Conservation (phyloP, 2,113 vertebrate species). For the Mobula birostris region DNA sequence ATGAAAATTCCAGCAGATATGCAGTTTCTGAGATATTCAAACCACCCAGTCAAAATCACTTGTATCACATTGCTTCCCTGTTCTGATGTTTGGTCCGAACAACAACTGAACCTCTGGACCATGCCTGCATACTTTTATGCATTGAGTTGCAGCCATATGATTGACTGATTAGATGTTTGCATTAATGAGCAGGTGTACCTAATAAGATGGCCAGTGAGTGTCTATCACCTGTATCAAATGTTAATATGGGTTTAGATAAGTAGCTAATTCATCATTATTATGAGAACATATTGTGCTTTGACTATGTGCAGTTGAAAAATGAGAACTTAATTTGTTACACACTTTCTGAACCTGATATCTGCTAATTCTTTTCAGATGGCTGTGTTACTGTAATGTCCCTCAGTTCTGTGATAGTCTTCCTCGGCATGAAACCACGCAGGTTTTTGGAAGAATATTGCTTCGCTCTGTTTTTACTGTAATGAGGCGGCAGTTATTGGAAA, state of each 20-base stretch:
- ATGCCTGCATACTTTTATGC: too few relatives aligned
- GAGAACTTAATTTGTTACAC: not conserved
- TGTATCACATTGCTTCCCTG: too few relatives aligned
- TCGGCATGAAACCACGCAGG: conserved; percentile 90
- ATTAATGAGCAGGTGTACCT: too few relatives aligned
- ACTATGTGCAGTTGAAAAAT: not conserved
- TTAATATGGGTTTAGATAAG: not conserved
- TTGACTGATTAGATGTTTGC: too few relatives aligned
- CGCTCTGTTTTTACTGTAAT: conserved; percentile 93
- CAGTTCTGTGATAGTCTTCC: conserved; percentile 98
- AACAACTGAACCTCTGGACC: too few relatives aligned
- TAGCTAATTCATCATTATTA: not conserved
- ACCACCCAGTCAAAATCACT: too few relatives aligned
- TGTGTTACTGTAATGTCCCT: conserved; percentile 96
- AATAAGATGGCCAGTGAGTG: too few relatives aligned
- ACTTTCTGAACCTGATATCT: not conserved
- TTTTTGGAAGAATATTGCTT: conserved; percentile 85
- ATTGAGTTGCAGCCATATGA: too few relatives aligned
- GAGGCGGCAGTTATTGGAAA: conserved; percentile 89
- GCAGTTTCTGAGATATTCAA: too few relatives aligned
- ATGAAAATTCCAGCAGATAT: too few relatives aligned
- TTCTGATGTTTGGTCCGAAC: too few relatives aligned
- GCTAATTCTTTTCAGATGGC: conserved; percentile 66
- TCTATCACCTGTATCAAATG: not conserved
- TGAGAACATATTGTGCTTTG: not conserved